These are phyloP conservation scores for Fulica atra DNA, from an alignment of 2,113 vertebrate species.

Conservation along the genomic window DNA sequence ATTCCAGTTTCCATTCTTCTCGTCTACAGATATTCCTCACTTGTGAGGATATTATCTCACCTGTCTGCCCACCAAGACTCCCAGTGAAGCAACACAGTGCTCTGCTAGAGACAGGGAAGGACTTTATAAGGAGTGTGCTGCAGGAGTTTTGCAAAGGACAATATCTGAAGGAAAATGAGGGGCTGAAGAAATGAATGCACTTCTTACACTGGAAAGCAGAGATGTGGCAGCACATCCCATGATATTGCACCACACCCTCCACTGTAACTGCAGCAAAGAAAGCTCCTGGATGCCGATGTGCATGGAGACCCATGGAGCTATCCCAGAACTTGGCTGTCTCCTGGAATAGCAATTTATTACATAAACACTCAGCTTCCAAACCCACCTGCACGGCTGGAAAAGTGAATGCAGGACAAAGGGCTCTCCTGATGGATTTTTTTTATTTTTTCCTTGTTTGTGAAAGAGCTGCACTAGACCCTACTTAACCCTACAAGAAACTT, in stretches of 20 bases:
- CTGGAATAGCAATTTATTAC: not conserved
- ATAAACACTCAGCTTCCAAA: not conserved
- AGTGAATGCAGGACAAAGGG: not conserved
- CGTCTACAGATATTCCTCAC: not conserved
- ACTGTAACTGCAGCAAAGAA: not conserved
- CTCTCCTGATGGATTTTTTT: not conserved
- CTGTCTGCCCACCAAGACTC: not conserved
- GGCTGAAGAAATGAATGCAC: not conserved
- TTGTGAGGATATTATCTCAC: not conserved
- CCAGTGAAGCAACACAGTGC: fast-evolving
- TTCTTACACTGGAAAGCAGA: not conserved
- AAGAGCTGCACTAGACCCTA: not conserved
- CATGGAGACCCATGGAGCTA: fast-evolving
- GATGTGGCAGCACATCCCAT: not conserved
- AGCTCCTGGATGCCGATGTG: not conserved
- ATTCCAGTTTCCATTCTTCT: not conserved
- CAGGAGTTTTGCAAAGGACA: not conserved
- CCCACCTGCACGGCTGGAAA: not conserved
- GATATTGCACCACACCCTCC: not conserved
- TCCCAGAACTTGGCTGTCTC: not conserved
- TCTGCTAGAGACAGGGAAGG: not conserved
- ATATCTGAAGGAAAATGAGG: not conserved
- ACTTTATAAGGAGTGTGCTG: not conserved
- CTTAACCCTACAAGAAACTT: not conserved
- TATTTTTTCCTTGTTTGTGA: not conserved